These are phyloP conservation scores for Macaria notata DNA, from an alignment of 2,888 invertebrate genomes.

Conservation along the genomic window DNA sequence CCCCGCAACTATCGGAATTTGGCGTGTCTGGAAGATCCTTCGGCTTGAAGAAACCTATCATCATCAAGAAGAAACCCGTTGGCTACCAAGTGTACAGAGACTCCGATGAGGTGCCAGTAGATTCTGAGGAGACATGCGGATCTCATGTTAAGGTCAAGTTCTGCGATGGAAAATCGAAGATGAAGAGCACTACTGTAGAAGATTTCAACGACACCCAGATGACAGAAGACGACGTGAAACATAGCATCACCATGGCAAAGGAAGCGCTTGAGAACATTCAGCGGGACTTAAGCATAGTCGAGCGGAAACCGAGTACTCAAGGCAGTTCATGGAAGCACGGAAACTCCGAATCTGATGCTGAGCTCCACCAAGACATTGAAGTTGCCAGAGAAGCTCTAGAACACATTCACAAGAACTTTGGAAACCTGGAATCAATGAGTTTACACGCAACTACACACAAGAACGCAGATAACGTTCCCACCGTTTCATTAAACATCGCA, in stretches of 20 bases:
- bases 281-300: conserved; percentile 54
- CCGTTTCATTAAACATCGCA: conserved; percentile 37
- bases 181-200: conserved; percentile 40
- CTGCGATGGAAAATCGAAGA: conserved; percentile 51
- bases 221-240: conserved; percentile 57
- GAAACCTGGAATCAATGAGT: conserved; percentile 52
- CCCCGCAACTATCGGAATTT: conserved; percentile 30
- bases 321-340: conserved; percentile 39
- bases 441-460: conserved; percentile 39
- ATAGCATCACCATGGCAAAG: conserved; percentile 65
- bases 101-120: conserved; percentile 62
- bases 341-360: conserved; percentile 43
- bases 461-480: conserved; percentile 41
- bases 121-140: conserved; percentile 56
- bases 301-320: conserved; percentile 42
- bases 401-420: conserved; percentile 58
- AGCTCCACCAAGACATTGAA: conserved; percentile 63
- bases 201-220: conserved; percentile 32
- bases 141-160: conserved; percentile 66
- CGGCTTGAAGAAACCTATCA: conserved; percentile 55
- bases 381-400: conserved; percentile 59
- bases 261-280: conserved; percentile 69
- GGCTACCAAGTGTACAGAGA: conserved; percentile 61
- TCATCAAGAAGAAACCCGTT: conserved; percentile 58
- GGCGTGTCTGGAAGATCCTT: conserved; percentile 45